Evolutionary conservation across 2,888 invertebrate genomes (phyloP).

Genomic region (Polylopha cassiicola): DNA sequence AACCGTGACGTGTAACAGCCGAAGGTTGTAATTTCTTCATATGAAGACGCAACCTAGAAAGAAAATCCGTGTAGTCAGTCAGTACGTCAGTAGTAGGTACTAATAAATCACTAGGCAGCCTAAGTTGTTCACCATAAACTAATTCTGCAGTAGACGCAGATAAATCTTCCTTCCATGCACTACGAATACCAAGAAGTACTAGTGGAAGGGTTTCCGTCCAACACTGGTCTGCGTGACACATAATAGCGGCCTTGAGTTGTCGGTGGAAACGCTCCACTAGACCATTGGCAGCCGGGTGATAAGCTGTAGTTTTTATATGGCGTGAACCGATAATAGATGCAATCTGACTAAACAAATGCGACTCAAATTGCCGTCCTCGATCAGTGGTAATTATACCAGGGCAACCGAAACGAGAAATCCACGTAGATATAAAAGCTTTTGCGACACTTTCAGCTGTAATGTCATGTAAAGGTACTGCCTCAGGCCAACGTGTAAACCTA

Average conservation of each 20-base stretch:
- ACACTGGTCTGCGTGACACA: not conserved
- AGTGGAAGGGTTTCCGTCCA: not conserved
- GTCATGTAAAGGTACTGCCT: not conserved
- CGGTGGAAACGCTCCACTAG: no score
- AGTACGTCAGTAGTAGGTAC: not conserved
- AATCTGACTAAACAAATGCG: no score
- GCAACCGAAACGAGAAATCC: not conserved
- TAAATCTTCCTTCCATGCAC: not conserved
- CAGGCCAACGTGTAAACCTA: no score
- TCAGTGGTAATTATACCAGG: no score
- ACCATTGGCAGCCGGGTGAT: no score
- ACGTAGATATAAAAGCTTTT: not conserved
- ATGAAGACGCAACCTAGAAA: not conserved
- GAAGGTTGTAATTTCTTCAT: not conserved
- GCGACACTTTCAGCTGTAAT: not conserved
- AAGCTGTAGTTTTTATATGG: no score
- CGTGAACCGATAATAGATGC: no score
- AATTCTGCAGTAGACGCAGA: not conserved
- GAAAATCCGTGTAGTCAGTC: not conserved
- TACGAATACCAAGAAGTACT: not conserved
- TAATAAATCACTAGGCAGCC: no score
- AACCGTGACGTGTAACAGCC: not conserved
- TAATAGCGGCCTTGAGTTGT: not conserved
- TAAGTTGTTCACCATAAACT: no score
- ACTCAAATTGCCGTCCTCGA: no score